These are phyloP conservation scores for Belonocnema kinseyi DNA, from an alignment of 1,140 invertebrate species.

Conservation along the genomic window DNA sequence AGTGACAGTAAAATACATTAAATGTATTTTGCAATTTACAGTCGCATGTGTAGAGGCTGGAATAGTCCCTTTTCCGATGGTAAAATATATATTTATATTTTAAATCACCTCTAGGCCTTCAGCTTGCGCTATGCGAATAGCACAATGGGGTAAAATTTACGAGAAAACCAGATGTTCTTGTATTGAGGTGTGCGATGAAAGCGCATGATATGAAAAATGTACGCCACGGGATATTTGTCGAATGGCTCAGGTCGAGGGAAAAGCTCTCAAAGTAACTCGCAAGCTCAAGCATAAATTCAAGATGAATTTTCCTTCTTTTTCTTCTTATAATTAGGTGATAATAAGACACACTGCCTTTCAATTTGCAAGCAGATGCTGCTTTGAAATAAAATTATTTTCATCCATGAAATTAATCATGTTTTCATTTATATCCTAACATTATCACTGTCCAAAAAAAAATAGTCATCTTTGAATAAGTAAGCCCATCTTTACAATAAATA, in stretches of 20 bases:
- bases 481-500: too few species aligned
- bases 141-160: background rate
- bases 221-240: constrained; percentile 6
- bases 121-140: background rate
- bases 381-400: background rate
- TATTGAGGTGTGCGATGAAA: background rate
- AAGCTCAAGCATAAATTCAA: background rate
- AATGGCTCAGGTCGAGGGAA: background rate
- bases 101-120: background rate
- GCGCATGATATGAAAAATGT: background rate
- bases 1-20: background rate
- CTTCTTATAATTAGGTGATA: background rate
- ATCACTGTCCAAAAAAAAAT: too few species aligned
- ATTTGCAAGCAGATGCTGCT: background rate
- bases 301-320: background rate
- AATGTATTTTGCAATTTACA: constrained; percentile 3
- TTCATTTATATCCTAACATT: too few species aligned
- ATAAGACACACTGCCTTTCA: background rate
- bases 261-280: background rate
- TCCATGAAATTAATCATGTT: background rate
- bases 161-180: background rate
- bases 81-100: constrained; percentile 3
- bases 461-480: too few species aligned
- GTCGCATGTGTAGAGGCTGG: background rate
- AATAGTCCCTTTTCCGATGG: background rate